phyloP scores from a whole-genome alignment of 1,140 invertebrate genomes.

The Euwallacea similis region DNA sequence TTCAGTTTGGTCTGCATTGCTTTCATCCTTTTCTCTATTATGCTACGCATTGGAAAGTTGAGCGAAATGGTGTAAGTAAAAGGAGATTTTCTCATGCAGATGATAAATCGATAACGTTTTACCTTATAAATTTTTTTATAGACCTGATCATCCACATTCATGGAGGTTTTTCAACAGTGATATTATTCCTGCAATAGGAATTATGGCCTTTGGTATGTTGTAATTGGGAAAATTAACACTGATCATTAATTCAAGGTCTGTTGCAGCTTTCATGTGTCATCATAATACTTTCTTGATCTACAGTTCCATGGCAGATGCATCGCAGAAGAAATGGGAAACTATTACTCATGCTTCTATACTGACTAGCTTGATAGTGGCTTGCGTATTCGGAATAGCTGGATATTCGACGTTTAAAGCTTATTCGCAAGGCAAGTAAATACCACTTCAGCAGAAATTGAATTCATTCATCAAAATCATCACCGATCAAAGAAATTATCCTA shows the following conservation, averaged over 20 bases:
- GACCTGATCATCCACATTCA: slow-evolving; percentile 67
- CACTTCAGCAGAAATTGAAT: not conserved
- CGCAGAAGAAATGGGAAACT: slow-evolving; percentile 75
- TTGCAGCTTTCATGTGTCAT: slow-evolving; percentile 86
- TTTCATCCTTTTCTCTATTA: slow-evolving; percentile 74
- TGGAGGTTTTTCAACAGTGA: slow-evolving; percentile 77
- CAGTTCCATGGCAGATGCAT: slow-evolving; percentile 77
- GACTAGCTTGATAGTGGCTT: slow-evolving; percentile 70
- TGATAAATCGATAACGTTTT: too few species aligned
- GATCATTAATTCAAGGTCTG: not conserved
- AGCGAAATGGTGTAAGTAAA: slow-evolving; percentile 63
- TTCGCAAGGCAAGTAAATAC: slow-evolving; percentile 67
- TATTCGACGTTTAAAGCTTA: slow-evolving; percentile 83
- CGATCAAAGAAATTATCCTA: too few species aligned
- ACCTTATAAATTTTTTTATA: slow-evolving; percentile 49
- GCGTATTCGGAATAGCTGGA: slow-evolving; percentile 76
- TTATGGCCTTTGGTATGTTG: slow-evolving; percentile 78
- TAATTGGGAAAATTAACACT: not conserved
- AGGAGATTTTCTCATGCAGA: too few species aligned
- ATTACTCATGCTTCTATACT: slow-evolving; percentile 81
- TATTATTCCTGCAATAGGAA: slow-evolving; percentile 79
- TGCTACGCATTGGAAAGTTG: slow-evolving; percentile 65
- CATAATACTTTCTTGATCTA: slow-evolving; percentile 89
- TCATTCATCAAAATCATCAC: too few species aligned
- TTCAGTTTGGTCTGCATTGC: slow-evolving; percentile 75